These are phyloP conservation scores for Grammomys surdaster DNA, from an alignment of 2,113 vertebrate genomes.

Conservation along the genomic window DNA sequence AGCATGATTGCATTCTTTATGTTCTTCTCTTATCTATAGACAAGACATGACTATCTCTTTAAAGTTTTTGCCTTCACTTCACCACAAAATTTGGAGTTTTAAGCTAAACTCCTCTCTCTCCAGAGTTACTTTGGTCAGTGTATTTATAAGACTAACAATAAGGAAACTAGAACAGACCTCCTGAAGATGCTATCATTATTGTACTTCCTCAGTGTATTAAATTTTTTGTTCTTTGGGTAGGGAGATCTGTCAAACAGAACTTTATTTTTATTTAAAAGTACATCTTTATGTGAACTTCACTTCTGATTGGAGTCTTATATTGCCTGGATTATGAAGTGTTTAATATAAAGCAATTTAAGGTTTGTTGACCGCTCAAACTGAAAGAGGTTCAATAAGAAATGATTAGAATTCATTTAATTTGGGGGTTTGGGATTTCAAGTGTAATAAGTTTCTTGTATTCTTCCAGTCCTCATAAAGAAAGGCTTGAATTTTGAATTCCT, in stretches of 20 bases:
- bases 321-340: neutral
- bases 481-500: neutral
- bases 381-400: neutral
- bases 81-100: neutral
- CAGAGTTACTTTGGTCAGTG: neutral
- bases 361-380: neutral
- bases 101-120: neutral
- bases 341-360: neutral
- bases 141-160: neutral
- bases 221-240: neutral
- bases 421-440: neutral
- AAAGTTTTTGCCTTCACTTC: neutral
- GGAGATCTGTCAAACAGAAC: neutral
- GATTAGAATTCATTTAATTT: neutral
- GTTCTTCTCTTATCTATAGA: neutral
- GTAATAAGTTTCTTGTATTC: neutral
- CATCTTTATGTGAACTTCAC: neutral
- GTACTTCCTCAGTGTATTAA: neutral
- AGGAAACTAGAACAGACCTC: neutral
- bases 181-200: neutral
- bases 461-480: neutral
- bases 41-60: neutral
- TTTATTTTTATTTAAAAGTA: neutral
- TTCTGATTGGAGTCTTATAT: neutral
- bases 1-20: neutral